Evolutionary conservation across 35 echinoderm and acorn worm genomes (phyloP).

Genomic region (Lytechinus variegatus): DNA sequence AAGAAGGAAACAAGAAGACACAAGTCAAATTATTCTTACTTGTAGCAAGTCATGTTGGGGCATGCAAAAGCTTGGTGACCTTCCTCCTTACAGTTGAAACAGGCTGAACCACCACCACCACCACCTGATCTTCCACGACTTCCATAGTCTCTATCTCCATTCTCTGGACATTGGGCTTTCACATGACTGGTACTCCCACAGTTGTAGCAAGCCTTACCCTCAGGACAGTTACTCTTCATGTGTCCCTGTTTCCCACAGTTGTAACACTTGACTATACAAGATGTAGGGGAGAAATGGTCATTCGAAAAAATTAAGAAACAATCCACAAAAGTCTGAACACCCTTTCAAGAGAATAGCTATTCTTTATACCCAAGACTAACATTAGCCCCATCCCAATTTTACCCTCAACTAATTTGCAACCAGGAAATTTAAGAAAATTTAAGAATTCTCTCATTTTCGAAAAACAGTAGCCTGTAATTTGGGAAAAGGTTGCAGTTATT

Average conservation of each 20-base stretch:
- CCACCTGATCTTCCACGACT: not conserved
- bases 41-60: constrained; percentile 54
- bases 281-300: not conserved
- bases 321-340: too few species aligned
- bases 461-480: too few species aligned
- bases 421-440: too few species aligned
- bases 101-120: not conserved
- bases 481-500: too few species aligned
- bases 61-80: constrained; percentile 1
- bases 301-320: too few species aligned
- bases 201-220: constrained; percentile 26
- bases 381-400: too few species aligned
- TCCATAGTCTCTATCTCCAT: not conserved
- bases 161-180: constrained; percentile 4
- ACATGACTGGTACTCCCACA: constrained; percentile 23
- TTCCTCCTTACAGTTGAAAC: constrained; percentile 8
- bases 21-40: constrained; percentile 17
- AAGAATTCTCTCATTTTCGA: too few species aligned
- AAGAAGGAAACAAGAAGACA: too few species aligned
- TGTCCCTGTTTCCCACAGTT: constrained; percentile 46
- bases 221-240: constrained; percentile 10
- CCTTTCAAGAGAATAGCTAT: too few species aligned
- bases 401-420: too few species aligned
- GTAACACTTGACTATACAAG: constrained; percentile 42
- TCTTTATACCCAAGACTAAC: too few species aligned